Evolutionary conservation across 2,888 invertebrate genomes (phyloP), one percentile per base, ranked within the genome.

Genomic region (Litoditis marina): DNA sequence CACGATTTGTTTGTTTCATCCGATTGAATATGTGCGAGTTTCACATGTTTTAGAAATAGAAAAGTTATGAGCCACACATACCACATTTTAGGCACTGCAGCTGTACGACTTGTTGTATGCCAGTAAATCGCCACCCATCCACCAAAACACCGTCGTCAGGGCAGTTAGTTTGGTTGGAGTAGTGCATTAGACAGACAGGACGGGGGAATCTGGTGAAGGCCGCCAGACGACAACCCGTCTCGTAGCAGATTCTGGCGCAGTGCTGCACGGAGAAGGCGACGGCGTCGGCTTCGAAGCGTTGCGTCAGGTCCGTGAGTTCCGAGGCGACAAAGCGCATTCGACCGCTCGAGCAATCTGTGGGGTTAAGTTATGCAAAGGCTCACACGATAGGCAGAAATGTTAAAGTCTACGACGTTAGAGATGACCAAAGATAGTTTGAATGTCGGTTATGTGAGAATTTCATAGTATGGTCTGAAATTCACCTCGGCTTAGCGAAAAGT

Each of bases 151-250:
- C 19, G 22, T 52, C 60, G 7, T 63, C 63, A 46, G 66, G 66
- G 13, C 61, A 60, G n/a, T 67, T 55, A n/a, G 66, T 67, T 53
- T 62, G 65, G 57, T 66, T 66, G 53, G 65, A 60, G 57, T 73
- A 76, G 67, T 74, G 69, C 71, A 81, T 71, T 51, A 81, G 69
- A 71, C 81, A 81, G 49, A 78, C 71, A 34, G 79, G 77, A 51
- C 80, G 75, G n/a, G 81, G 81, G 72, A 82, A 81, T 36, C 80
- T 73, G 5, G 80, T 81, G 66, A 76, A 80, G 7, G 80, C 80
- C 22, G 80, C 80, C 34, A 64, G 65, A 11, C 60, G 52, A 64
- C 80, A 80, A 22, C 66, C 63, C 34, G 78, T 71, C 61, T 77
- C 77, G 57, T 68, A 78, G 64, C 81, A 81, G 56, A 74, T 67